phyloP scores from a whole-genome alignment of 2,113 vertebrate genomes.

The Podarcis muralis region DNA sequence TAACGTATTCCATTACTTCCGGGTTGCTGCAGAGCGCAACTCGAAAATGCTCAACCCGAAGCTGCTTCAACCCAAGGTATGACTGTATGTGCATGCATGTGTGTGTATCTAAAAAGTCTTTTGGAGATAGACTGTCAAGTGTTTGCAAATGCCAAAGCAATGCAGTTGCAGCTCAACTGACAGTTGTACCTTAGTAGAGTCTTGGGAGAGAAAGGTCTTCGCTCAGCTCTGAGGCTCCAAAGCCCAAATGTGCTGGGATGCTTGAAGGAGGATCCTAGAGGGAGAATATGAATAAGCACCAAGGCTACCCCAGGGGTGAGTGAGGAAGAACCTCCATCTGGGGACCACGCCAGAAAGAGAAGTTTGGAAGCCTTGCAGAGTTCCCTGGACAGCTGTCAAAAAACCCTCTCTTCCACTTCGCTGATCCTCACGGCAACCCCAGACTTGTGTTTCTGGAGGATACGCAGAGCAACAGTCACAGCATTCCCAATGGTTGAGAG shows the following conservation, averaged over 20 bases:
- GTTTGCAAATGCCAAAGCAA: slow-evolving; percentile 37
- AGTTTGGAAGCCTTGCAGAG: background rate
- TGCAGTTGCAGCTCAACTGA: slow-evolving; percentile 34
- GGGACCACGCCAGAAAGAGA: background rate
- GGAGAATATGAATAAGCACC: background rate
- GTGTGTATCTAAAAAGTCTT: slow-evolving; percentile 37
- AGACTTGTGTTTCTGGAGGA: background rate
- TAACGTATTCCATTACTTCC: too few relatives aligned
- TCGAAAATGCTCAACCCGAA: too few relatives aligned
- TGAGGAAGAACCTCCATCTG: accelerated
- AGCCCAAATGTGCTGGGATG: accelerated
- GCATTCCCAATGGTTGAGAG: too few relatives aligned
- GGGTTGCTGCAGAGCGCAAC: accelerated
- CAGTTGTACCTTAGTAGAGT: slow-evolving; percentile 36
- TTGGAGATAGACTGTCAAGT: slow-evolving; percentile 50
- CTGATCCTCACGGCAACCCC: background rate
- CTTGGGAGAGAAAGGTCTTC: background rate
- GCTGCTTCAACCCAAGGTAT: too few relatives aligned
- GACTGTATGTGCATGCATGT: background rate
- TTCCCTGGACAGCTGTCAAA: accelerated
- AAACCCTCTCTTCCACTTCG: background rate
- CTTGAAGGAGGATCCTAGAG: background rate
- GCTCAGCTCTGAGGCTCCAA: slow-evolving; percentile 7
- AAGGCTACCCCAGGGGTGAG: background rate
- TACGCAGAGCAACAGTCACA: background rate